Evolutionary conservation across 2,113 vertebrate species (phyloP), one percentile per base, ranked within the genome.

Genomic region (Aythya baeri): DNA sequence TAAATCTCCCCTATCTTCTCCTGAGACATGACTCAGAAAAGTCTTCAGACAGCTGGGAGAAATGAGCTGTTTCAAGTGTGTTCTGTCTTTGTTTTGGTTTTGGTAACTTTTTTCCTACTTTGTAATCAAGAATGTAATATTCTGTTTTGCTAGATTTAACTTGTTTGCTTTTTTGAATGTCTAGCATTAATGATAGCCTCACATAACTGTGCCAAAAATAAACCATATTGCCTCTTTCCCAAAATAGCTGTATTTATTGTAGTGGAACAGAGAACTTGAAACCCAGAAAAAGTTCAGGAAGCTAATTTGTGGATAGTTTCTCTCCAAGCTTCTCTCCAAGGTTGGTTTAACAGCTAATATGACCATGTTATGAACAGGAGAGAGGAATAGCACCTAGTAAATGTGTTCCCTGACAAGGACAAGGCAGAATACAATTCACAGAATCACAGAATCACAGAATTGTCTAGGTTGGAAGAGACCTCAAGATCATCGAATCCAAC

Each of bases 51-150:
- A 92, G 41, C 65, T 86, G 43, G 32, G 44, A 83, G 46, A 89
- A 85, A 8, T 82, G 78, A 89, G 66, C 46, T 62, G 59, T 91
- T 87, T 95, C 91, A 92, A 91, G 11, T 82, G 84, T 81, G 87
- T 87, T 80, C 73, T 81, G 38, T 81, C 83, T 86, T 43, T 55
- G 62, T 89, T 96, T 93, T 96, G 76, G 0, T 93, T 93, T 92
- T 93, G 82, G 73, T 96, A 96, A 82, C 62, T 89, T 75, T 49
- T 89, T 89, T 94, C 87, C 77, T 84, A 63, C 63, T 91, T 71
- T 50, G 21, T 84, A 81, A 86, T 86, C 46, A 83, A 86, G 36
- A 84, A 88, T 86, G 83, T 68, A 82, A 65, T 23, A 22, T 23
- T 50, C 49, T 50, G 49, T 50, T 61, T 84, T 81, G 61, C 80